Evolutionary conservation across 2,113 vertebrate genomes (phyloP).

Genomic region (Siniperca knerii): DNA sequence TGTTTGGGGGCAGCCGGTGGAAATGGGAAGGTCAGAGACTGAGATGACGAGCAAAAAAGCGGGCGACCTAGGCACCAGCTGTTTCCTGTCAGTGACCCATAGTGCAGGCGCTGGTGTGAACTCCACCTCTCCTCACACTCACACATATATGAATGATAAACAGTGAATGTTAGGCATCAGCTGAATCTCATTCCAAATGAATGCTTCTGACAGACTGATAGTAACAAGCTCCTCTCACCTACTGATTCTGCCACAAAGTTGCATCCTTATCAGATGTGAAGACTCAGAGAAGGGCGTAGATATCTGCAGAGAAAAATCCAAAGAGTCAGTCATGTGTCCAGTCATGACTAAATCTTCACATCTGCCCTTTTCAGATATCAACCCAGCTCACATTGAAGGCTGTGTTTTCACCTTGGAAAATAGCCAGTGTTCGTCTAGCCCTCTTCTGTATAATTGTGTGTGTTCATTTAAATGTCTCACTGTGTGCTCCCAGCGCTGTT

Average conservation of each 20-base stretch:
- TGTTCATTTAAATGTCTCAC: slow-evolving; percentile 77
- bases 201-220: slow-evolving; percentile 28
- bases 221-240: slow-evolving; percentile 30
- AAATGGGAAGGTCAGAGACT: slow-evolving; percentile 20
- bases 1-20: slow-evolving; percentile 57
- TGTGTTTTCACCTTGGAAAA: slow-evolving; percentile 68
- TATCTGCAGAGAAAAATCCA: slow-evolving; percentile 72
- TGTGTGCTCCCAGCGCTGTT: slow-evolving; percentile 56
- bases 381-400: slow-evolving; percentile 58
- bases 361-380: slow-evolving; percentile 76
- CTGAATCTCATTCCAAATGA: slow-evolving; percentile 49
- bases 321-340: slow-evolving; percentile 53
- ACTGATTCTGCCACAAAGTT: slow-evolving; percentile 11
- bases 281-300: slow-evolving; percentile 56
- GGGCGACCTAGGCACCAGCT: slow-evolving; percentile 72
- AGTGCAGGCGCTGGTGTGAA: slow-evolving; percentile 38
- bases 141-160: slow-evolving; percentile 31
- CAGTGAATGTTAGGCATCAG: slow-evolving; percentile 45
- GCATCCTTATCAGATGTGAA: not conserved
- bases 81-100: slow-evolving; percentile 70
- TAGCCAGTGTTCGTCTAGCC: slow-evolving; percentile 65
- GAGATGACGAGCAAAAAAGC: slow-evolving; percentile 58
- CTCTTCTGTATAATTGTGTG: slow-evolving; percentile 68
- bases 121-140: slow-evolving; percentile 42
- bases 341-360: slow-evolving; percentile 62